Evolutionary conservation across 37 sponge, comb jelly and placozoan species (phyloP), one percentile per base, ranked within the genome.

Genomic region (Beroe ovata): DNA sequence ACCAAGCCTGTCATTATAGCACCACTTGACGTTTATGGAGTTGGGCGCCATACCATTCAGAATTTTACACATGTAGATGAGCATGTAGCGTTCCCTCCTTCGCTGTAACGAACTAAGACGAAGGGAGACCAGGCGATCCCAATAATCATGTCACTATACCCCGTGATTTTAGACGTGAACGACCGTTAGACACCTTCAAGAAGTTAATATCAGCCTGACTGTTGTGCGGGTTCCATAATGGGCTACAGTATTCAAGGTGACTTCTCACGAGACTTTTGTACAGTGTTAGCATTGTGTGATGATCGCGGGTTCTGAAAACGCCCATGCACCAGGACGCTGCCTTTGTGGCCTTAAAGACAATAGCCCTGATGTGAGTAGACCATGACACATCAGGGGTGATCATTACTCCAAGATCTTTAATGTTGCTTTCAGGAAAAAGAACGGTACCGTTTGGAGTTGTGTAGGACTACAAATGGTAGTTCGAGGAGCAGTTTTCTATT

Each of bases 161-260:
- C 63, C 3, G n/a, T 4, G 8, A 61, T 61, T 61, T 25, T 20
- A 16, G 63, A 4, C 3, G 63, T 61, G n/a, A 61, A 61, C 21
- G 63, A 26, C n/a, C 63, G n/a, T 61, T 61, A 25, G 3, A 61
- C 63, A 26, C 28, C 63, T 61, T 61, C 63, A 20, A 61, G 63
- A 4, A 26, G 54, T 47, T 47, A 47, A 47, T 47, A 20, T 61
- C 21, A 25, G 4, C 6, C 21, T 22, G 8, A 20, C 21, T 20
- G 22, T 61, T 61, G 28, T 20, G 63, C 3, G 63, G 63, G 28
- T 61, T 61, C 63, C 63, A 61, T 61, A 61, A 61, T 61, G 63
- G 63, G n/a, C 63, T 22, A 25, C 63, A 61, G 63, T 61, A 61
- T 16, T 61, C 63, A 25, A 61, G 63, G 22, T 26, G 28, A 16